Base-by-base conservation (phyloP, 2,113 vertebrate species). In the Hylia prasina region DNA sequence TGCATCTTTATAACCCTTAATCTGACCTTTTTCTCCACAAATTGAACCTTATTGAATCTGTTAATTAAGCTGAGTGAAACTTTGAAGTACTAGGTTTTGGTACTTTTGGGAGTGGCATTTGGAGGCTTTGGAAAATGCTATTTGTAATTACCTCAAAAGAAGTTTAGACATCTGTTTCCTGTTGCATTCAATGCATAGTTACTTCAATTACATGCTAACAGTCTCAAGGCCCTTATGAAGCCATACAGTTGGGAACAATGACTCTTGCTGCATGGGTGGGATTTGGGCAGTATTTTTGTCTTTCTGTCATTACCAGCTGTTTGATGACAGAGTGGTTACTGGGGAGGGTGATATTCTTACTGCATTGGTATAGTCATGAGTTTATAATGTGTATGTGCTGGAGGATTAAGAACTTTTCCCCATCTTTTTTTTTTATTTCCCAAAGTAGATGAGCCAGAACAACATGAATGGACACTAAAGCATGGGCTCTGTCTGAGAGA, bases 151-250 rank as follows among this genome's bases (percentile, higher is more conserved):
- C 35, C 89, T 91, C 21, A 63, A 58, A 86, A 83, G 37, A 83
- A 86, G 40, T 58, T 73, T 39, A 77, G 75, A 91, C 83, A 94
- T 93, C 88, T 95, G 75, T 90, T 97, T 94, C 82, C 91, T 94
- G 50, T 95, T 96, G 76, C 75, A 72, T 89, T 94, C 82, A 94
- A 21, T 76, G 58, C 66, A 58, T 86, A 91, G 93, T 95, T 95
- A 73, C 84, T 91, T 82, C 78, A 89, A 79, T 94, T 89, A 76
- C 60, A 30, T 73, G 77, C 82, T 90, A 88, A 90, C 84, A 89
- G 63, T 92, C 71, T 90, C 45, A 4, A 87, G 61, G 53, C 58
- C 8, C 0, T 88, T 88, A 69, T 66, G 54, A 95, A 90, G 88
- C 54, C 79, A 30, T 77, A 44, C 42, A 66, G 54, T 83, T 65